Base-by-base conservation (phyloP, 1,140 invertebrate species). In the Carcinoscorpius rotundicauda region DNA sequence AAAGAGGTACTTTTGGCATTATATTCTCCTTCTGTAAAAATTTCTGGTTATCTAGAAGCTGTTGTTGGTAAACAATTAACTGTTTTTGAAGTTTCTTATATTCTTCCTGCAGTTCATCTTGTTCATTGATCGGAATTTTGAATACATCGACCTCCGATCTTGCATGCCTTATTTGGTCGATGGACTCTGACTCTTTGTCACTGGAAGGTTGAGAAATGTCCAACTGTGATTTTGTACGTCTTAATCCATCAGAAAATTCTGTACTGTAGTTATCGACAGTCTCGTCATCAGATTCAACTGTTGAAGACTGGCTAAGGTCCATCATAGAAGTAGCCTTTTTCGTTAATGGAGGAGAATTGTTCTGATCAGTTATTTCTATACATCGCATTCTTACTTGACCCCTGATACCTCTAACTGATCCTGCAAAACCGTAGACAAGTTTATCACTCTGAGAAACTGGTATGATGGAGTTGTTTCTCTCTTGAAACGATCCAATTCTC, bases 61-160 rank as follows among this genome's bases (percentile, higher is more conserved):
- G 67, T 48, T 68, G 53, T 51, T 68, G 67, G 61, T 64, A 68
- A 4, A 62, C 5, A 4, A 68, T 29, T 49, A 68, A 68, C 53
- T 68, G 67, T 48, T 55, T 60, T 49, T 68, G 67, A 4, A 68
- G 60, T 11, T 68, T 65, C 48, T 62, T 52, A 50, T 68, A 68
- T 49, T 68, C 67, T 4, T 51, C 52, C 11, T 63, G 64, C 0
- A 68, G 59, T 50, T 61, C 10, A 51, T 68, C 61, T 29, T 68
- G 67, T n/a, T 68, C 67, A 0, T 53, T 51, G 29, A 29, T 49
- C 58, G 60, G 52, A 68, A 68, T 50, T 65, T 64, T 57, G 48
- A 4, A 51, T 61, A 29, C 29, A 29, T 29, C 29, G 29, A 29
- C 29, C 29, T 29, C 29, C 29, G 29, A 29, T 29, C 29, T 29